A percentile compares a stretch with the other conserved stretches of the same genome.
These are phyloP conservation scores for Oligia latruncula DNA, from an alignment of 2,888 invertebrate genomes.

Conservation along the genomic window DNA sequence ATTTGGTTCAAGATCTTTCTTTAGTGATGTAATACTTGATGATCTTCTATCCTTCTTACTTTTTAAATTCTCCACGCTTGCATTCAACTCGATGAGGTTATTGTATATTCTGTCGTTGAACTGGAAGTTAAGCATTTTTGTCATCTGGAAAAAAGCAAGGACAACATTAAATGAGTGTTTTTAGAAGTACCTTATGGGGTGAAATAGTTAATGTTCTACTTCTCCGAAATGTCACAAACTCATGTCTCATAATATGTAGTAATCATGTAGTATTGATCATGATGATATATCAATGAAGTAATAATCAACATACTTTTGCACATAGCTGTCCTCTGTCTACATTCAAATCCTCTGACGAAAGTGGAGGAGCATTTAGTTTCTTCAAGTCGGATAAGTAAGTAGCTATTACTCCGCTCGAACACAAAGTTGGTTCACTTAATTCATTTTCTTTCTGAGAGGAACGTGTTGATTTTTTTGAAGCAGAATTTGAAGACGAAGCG, in stretches of 20 bases:
- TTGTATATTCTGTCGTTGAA: constrained; percentile 86
- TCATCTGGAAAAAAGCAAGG: constrained; percentile 77
- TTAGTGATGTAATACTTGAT: constrained; percentile 66
- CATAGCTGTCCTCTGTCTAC: constrained; percentile 72
- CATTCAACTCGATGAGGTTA: constrained; percentile 86
- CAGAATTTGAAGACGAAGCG: constrained; percentile 68
- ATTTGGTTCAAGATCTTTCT: constrained; percentile 85
- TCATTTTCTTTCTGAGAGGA: constrained; percentile 72
- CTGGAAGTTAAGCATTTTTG: constrained; percentile 86
- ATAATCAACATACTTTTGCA: constrained; percentile 75
- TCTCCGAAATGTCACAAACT: not conserved
- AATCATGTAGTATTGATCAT: no score
- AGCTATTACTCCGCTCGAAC: constrained; percentile 83
- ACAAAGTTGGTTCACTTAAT: constrained; percentile 78
- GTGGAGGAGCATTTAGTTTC: constrained; percentile 68
- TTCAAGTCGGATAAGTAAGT: constrained; percentile 80
- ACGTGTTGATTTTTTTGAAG: constrained; percentile 45
- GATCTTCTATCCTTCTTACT: constrained; percentile 74
- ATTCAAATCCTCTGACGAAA: constrained; percentile 72
- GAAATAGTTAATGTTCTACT: not conserved
- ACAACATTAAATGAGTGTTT: constrained; percentile 2
- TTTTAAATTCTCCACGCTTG: constrained; percentile 74
- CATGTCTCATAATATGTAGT: not conserved
- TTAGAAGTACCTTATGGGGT: not conserved
- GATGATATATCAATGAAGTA: no score